These are phyloP conservation scores for Hypolimnas misippus DNA, from an alignment of 2,888 invertebrate genomes.

Conservation along the genomic window DNA sequence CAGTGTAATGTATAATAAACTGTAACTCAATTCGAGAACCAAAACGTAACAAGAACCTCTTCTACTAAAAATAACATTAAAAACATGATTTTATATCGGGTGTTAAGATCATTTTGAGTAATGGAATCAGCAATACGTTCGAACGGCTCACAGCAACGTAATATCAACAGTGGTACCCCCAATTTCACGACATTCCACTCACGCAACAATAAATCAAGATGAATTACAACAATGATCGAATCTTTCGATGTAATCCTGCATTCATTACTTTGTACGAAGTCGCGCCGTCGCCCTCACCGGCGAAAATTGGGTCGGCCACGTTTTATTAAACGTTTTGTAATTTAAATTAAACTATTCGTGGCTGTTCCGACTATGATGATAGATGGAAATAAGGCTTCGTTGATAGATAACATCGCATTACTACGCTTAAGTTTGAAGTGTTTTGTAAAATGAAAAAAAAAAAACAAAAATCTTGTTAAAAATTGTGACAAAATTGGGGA, in stretches of 20 bases:
- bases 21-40: no score
- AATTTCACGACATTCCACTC: conserved; percentile 61
- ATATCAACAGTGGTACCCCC: conserved; percentile 42
- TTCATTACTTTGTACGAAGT: conserved; percentile 65
- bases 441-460: no score
- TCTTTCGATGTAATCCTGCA: conserved; percentile 66
- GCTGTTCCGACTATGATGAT: background rate
- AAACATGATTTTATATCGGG: background rate
- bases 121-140: conserved; percentile 21
- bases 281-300: conserved; percentile 50
- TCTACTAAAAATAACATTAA: background rate
- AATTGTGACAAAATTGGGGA: no score
- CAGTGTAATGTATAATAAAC: no score
- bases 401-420: background rate
- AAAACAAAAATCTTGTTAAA: no score
- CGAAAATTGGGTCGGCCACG: conserved; percentile 52
- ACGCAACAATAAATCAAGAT: conserved; percentile 76
- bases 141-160: conserved; percentile 16
- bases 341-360: conserved; percentile 32
- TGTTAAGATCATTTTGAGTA: conserved; percentile 15
- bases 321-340: conserved; percentile 28
- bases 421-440: background rate
- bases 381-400: background rate
- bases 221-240: conserved; percentile 76
- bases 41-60: no score